Evolutionary conservation across 2,797 vertebrate genomes (phyloP), one percentile per base, ranked within the genome.

Genomic region (Oophaga sylvatica): DNA sequence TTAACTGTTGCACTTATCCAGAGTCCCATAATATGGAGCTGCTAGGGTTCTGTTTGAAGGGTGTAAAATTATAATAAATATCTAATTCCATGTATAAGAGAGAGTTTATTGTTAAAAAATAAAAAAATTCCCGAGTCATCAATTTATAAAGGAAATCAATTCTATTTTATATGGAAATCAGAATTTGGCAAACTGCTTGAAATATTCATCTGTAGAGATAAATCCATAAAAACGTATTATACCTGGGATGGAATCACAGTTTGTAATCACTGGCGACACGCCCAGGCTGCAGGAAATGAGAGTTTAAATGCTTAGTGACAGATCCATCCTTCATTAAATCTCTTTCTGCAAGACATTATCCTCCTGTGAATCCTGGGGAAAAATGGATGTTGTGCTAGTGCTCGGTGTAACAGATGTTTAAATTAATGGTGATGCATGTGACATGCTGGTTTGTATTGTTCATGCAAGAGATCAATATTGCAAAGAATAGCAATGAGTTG

Each of bases 241-340:
- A 83, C 88, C 84, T 89, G 80, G 84, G 73, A 89, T 83, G n/a
- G 84, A 86, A 86, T 77, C 73, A 63, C 80, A 62, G 84, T 89
- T 63, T 89, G 80, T 83, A 83, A 83, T 89, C 80, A 78, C 80
- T 86, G 80, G 84, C 84, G 77, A 87, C 88, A 89, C 84, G 65
- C 84, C 88, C 88, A 83, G 88, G 76, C 80, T 80, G 63, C 65
- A 80, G 84, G 84, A 87, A 87, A 89, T 83, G 88, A 87, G 71
- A 86, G 88, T 89, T 86, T 89, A 89, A 89, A 83, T 80, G 84
- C 80, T 83, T 19, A 22, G 63, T 86, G 88, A 89, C 80, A 89
- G 84, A 86, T n/a, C 65, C 73, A 83, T 89, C 84, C 80, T 83
- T 89, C 84, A 86, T 83, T 78, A 83, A 79, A 80, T 83, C 84